These are phyloP conservation scores for Ips typographus DNA, from an alignment of 1,140 invertebrate species.

Conservation along the genomic window DNA sequence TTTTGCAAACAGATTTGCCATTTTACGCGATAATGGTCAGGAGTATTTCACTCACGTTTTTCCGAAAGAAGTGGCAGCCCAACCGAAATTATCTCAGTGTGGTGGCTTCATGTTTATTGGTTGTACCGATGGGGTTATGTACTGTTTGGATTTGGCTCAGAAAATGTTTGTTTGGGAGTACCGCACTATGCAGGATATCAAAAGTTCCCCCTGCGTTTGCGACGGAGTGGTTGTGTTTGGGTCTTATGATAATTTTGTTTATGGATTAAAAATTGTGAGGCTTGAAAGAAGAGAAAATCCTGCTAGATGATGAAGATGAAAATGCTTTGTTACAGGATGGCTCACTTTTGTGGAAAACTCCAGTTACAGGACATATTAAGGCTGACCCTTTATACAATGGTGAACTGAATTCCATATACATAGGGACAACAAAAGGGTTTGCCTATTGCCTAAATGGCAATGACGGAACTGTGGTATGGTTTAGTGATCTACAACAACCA, in stretches of 20 bases:
- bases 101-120: slow-evolving; percentile 17
- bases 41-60: slow-evolving; percentile 10
- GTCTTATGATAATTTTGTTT: slow-evolving; percentile 16
- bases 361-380: slow-evolving; percentile 14
- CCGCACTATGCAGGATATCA: slow-evolving; percentile 14
- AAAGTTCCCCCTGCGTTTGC: slow-evolving; percentile 3
- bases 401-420: slow-evolving; percentile 1
- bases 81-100: slow-evolving; percentile 18
- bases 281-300: neutral
- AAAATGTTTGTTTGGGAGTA: slow-evolving; percentile 25
- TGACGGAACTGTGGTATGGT: slow-evolving; percentile 16
- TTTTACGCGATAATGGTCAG: slow-evolving; percentile 12
- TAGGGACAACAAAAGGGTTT: slow-evolving; percentile 21
- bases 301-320: neutral
- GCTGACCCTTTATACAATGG: slow-evolving; percentile 16
- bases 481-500: slow-evolving; percentile 7
- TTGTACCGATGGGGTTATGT: slow-evolving; percentile 24
- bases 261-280: slow-evolving; percentile 8
- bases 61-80: slow-evolving; percentile 18
- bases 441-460: slow-evolving; percentile 21
- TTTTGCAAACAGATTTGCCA: slow-evolving; percentile 27
- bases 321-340: slow-evolving; percentile 15
- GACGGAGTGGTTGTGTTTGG: slow-evolving; percentile 14
- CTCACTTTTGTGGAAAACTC: slow-evolving; percentile 14
- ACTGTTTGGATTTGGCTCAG: slow-evolving; percentile 20